Conservation (phyloP, 2,113 vertebrate species). For the Psammodynastes pulverulentus region DNA sequence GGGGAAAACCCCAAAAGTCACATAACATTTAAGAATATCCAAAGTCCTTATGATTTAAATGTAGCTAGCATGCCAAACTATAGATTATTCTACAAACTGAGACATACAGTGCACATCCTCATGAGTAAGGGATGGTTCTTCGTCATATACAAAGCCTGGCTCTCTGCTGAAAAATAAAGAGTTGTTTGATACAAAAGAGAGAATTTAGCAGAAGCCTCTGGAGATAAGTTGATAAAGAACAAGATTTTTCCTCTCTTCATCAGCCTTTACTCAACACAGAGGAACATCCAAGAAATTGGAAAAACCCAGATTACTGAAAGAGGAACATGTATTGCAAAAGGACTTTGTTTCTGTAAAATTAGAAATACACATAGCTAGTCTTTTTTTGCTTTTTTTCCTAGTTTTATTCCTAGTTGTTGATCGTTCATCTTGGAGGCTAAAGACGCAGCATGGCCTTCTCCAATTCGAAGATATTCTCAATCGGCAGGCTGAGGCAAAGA, state of each 20-base stretch:
- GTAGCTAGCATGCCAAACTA: background rate
- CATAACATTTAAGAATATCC: background rate
- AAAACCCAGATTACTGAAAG: background rate
- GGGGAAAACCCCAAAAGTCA: background rate
- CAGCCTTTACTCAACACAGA: background rate
- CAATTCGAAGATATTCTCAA: too few species aligned
- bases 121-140: background rate
- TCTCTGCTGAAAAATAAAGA: background rate
- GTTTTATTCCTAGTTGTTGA: background rate
- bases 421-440: too few species aligned
- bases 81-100: background rate
- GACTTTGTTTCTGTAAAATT: background rate
- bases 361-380: background rate
- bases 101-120: background rate
- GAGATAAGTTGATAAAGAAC: background rate
- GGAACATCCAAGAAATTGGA: background rate
- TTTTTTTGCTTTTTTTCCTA: background rate
- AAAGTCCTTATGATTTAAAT: background rate
- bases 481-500: too few species aligned
- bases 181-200: background rate
- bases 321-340: background rate
- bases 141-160: background rate
- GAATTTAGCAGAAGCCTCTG: background rate
- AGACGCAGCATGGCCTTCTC: too few species aligned
- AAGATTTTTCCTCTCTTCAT: background rate